Percentiles rank a stretch among this genome's conserved stretches.
These are phyloP conservation scores for Colinus virginianus DNA, from an alignment of 2,113 vertebrate species.

Conservation along the genomic window DNA sequence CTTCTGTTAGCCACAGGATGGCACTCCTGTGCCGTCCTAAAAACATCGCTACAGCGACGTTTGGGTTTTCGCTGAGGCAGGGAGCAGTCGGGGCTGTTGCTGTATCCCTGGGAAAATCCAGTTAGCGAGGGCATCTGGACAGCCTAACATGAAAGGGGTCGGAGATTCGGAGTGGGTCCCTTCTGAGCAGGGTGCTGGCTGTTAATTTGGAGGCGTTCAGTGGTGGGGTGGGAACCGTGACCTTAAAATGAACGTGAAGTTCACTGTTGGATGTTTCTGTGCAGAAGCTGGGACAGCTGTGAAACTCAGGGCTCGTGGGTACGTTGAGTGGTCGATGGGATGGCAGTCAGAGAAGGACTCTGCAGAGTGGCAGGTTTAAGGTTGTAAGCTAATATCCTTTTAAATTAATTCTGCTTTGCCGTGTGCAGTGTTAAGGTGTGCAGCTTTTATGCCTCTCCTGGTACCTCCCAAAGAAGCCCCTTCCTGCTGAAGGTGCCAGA, in stretches of 20 bases:
- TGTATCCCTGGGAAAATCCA: background rate
- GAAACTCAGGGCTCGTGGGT: background rate
- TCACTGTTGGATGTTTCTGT: rapidly evolving
- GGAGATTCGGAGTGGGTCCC: background rate
- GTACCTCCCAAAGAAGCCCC: background rate
- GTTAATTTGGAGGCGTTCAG: background rate
- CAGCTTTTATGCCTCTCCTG: background rate
- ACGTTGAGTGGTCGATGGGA: too few relatives aligned
- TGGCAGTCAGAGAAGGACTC: background rate
- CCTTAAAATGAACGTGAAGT: background rate
- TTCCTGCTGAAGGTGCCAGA: background rate
- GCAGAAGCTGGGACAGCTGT: background rate
- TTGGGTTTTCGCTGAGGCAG: background rate
- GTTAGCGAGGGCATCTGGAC: background rate
- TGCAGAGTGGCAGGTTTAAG: background rate
- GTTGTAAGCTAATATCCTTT: background rate
- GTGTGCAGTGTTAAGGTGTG: background rate
- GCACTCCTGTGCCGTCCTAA: conserved; percentile 25
- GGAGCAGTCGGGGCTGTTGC: background rate
- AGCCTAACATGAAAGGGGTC: background rate
- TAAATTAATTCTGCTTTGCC: background rate
- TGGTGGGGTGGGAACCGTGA: background rate
- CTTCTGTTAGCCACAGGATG: conserved; percentile 44
- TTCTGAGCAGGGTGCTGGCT: background rate
- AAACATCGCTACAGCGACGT: background rate